Evolutionary conservation across 2,113 vertebrate genomes (phyloP).

Genomic region (Gambusia holbrooki): DNA sequence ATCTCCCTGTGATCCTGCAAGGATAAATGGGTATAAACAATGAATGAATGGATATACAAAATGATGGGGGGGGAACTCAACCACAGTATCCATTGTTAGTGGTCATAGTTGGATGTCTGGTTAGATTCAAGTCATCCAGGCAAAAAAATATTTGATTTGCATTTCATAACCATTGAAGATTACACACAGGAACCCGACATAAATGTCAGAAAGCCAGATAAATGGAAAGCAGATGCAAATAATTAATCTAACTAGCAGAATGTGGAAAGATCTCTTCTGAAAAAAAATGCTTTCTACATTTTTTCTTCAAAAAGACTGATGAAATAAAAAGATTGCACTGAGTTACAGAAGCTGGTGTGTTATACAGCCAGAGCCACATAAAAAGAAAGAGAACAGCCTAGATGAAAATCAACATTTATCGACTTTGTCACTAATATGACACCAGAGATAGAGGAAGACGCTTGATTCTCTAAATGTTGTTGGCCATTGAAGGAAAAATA

Average conservation of each 20-base stretch:
- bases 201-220: not conserved
- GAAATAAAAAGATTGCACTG: not conserved
- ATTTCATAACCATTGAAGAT: too few relatives aligned
- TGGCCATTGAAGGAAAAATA: constrained; percentile 2
- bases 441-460: not conserved
- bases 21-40: too few relatives aligned
- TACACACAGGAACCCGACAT: not conserved
- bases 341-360: not conserved
- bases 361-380: not conserved
- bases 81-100: too few relatives aligned
- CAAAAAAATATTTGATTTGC: too few relatives aligned
- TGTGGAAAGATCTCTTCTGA: not conserved
- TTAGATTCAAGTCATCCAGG: too few relatives aligned
- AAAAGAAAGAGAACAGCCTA: not conserved
- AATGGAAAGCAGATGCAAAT: not conserved
- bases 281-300: not conserved
- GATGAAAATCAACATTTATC: not conserved
- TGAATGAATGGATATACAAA: too few relatives aligned
- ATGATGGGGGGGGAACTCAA: too few relatives aligned
- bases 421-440: not conserved
- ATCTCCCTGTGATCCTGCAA: too few relatives aligned
- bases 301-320: constrained; percentile 3
- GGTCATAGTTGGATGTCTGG: too few relatives aligned
- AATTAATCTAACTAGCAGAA: not conserved
- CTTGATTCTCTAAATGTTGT: not conserved